These are phyloP conservation scores for Drosophila micromelanica DNA, from an alignment of 1,140 invertebrate genomes.

Conservation along the genomic window DNA sequence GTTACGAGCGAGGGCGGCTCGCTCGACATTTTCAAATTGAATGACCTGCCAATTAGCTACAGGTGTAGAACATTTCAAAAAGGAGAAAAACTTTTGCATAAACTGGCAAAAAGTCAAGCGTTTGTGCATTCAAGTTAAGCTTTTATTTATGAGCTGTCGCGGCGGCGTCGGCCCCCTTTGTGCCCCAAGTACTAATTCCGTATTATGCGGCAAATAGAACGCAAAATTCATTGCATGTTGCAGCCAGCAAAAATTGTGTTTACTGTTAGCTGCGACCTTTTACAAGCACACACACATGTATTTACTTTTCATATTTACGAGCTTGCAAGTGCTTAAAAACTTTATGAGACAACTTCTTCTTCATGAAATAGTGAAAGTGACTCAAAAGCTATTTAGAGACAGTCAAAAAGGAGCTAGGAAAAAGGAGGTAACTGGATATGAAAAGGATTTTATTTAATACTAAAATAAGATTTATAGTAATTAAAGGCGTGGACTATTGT, in stretches of 20 bases:
- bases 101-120: conserved; percentile 48
- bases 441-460: too few relatives aligned
- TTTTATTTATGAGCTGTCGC: conserved; percentile 20
- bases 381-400: too few relatives aligned
- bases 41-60: conserved; percentile 68
- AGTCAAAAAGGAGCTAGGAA: too few relatives aligned
- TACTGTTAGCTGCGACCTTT: too few relatives aligned
- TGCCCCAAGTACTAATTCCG: not conserved
- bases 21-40: conserved; percentile 48
- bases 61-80: conserved; percentile 44
- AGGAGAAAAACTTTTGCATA: not conserved
- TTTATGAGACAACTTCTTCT: too few relatives aligned
- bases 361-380: too few relatives aligned
- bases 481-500: too few relatives aligned
- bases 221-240: too few relatives aligned
- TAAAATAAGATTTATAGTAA: too few relatives aligned
- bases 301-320: not conserved
- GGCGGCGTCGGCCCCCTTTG: not conserved
- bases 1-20: conserved; percentile 26
- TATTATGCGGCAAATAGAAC: not conserved
- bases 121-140: not conserved
- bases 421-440: too few relatives aligned
- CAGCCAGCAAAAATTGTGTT: too few relatives aligned
- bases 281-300: not conserved
- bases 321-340: too few relatives aligned